Percentiles rank a stretch among this genome's conserved stretches.
Evolutionary conservation across 2,797 vertebrate genomes (phyloP).

Genomic region (Scarus forsteni): DNA sequence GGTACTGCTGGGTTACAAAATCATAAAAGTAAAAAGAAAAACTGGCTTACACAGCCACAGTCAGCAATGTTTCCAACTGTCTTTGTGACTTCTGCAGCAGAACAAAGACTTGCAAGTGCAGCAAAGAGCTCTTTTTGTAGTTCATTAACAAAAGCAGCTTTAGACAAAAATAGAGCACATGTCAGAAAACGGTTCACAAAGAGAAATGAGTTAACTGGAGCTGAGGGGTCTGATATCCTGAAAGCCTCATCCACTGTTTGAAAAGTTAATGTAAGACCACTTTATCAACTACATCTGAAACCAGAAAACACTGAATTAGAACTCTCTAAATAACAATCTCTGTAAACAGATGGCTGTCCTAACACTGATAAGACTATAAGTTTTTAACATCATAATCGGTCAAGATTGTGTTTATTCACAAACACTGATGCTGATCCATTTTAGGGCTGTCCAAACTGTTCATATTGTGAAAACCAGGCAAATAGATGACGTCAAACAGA

Average conservation of each 20-base stretch:
- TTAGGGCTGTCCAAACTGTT: too few species aligned
- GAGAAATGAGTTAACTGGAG: background rate
- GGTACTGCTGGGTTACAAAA: conserved; percentile 15
- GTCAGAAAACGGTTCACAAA: background rate
- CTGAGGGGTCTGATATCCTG: background rate
- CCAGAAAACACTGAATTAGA: too few species aligned
- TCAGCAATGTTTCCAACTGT: conserved; percentile 18
- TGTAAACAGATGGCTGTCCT: too few species aligned
- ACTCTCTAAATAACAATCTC: too few species aligned
- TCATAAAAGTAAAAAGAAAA: conserved; percentile 34
- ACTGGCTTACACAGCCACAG: conserved; percentile 14
- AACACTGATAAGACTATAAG: too few species aligned
- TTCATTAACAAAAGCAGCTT: conserved; percentile 9
- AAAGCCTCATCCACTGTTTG: background rate
- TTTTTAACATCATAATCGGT: too few species aligned
- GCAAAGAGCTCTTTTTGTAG: conserved; percentile 9
- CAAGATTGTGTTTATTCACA: too few species aligned
- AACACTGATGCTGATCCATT: too few species aligned
- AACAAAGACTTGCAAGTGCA: background rate
- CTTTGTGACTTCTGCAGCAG: conserved; percentile 7
- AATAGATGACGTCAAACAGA: too few species aligned
- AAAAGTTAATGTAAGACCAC: background rate
- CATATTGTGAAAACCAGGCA: too few species aligned
- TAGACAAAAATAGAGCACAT: background rate
- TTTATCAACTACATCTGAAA: too few species aligned